Conservation (phyloP, 2,113 vertebrate species). For the Calyptommatus sinebrachiatus region DNA sequence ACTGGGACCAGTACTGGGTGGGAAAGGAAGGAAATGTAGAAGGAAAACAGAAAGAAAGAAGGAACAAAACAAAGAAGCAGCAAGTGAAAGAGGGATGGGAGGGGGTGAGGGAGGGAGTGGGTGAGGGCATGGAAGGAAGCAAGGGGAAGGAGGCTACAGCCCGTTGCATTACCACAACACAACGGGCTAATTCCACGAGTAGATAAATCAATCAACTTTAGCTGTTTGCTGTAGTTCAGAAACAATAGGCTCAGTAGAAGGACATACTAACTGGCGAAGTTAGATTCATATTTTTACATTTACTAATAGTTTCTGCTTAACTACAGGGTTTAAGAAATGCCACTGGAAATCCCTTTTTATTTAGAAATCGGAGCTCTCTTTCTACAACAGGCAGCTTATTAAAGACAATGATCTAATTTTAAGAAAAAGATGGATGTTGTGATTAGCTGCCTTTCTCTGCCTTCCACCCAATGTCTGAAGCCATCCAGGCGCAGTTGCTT, state of each 20-base stretch:
- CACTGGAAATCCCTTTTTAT: slow-evolving; percentile 18
- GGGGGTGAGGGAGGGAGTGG: too few relatives aligned
- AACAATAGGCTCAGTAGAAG: neutral
- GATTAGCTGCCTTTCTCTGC: slow-evolving; percentile 7
- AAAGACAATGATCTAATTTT: slow-evolving; percentile 24
- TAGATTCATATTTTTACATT: rapidly evolving
- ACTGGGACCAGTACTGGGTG: too few relatives aligned
- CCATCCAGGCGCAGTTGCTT: neutral
- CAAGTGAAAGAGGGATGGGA: too few relatives aligned
- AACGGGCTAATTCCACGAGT: too few relatives aligned
- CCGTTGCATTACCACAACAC: too few relatives aligned
- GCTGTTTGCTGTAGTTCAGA: neutral
- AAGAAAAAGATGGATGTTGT: neutral
- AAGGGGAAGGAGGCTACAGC: too few relatives aligned
- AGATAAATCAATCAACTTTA: neutral
- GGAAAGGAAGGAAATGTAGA: too few relatives aligned
- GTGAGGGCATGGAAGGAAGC: too few relatives aligned
- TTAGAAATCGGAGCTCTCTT: rapidly evolving
- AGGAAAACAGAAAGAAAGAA: too few relatives aligned
- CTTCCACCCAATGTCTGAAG: neutral
- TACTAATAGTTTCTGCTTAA: rapidly evolving
- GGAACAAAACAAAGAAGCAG: too few relatives aligned
- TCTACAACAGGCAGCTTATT: neutral
- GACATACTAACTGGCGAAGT: neutral
- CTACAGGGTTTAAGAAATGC: rapidly evolving